Conservation (phyloP, 2,888 invertebrate species). For the Slavum lentiscoides region DNA sequence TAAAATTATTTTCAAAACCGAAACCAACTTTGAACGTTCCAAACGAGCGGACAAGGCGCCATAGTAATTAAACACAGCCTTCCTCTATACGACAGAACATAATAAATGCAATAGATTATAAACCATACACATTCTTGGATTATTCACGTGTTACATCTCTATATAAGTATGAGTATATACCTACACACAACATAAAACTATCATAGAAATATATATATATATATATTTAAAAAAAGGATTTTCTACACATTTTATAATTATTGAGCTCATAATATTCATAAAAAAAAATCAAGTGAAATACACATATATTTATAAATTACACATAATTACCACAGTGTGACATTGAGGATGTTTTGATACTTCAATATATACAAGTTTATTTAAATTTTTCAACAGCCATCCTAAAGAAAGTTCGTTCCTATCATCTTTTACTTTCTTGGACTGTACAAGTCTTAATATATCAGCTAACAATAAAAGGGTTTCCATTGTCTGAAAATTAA, state of each 20-base stretch:
- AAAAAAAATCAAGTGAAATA: too few relatives aligned
- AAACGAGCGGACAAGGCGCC: slow-evolving; percentile 73
- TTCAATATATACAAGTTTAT: slow-evolving; percentile 78
- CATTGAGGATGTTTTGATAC: slow-evolving; percentile 72
- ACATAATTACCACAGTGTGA: slow-evolving; percentile 70
- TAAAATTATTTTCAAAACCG: slow-evolving; percentile 70
- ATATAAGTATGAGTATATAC: too few relatives aligned
- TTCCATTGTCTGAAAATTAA: slow-evolving; percentile 65
- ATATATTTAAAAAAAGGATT: too few relatives aligned
- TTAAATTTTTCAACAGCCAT: slow-evolving; percentile 76
- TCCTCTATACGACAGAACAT: slow-evolving; percentile 65
- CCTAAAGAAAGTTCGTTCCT: slow-evolving; percentile 66
- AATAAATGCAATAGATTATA: background rate
- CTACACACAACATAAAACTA: too few relatives aligned
- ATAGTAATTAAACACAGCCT: slow-evolving; percentile 80
- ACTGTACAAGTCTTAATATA: slow-evolving; percentile 60
- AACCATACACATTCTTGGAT: too few relatives aligned
- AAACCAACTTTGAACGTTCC: slow-evolving; percentile 65
- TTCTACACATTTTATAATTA: too few relatives aligned
- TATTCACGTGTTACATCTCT: too few relatives aligned
- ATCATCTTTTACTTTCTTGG: slow-evolving; percentile 59
- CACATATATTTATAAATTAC: background rate
- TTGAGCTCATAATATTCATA: too few relatives aligned
- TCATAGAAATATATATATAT: too few relatives aligned
- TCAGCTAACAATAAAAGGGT: slow-evolving; percentile 72